Percentiles rank a stretch among this genome's conserved stretches.
Conservation (phyloP, 2,113 vertebrate species). For the Urocolius indicus region DNA sequence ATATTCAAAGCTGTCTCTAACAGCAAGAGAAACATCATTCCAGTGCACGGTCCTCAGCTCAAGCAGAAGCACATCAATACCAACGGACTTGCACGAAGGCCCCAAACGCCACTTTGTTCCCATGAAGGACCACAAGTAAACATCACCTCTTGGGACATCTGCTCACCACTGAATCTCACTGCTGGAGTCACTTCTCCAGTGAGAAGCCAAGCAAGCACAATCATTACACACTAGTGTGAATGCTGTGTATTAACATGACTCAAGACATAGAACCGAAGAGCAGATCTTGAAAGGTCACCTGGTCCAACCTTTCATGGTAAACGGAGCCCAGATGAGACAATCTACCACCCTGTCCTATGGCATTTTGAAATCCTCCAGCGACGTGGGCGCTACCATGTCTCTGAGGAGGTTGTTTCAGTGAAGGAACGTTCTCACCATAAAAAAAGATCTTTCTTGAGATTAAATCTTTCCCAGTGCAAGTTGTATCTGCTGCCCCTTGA, state of each 20-base stretch:
- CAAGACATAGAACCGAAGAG: accelerated
- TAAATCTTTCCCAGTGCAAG: neutral
- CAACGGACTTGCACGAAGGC: neutral
- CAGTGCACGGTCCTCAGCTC: neutral
- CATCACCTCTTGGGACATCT: neutral
- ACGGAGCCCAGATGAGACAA: neutral
- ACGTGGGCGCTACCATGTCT: neutral
- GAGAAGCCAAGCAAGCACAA: neutral
- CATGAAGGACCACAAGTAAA: neutral
- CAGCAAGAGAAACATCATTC: neutral
- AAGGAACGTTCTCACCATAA: neutral
- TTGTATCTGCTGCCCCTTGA: neutral
- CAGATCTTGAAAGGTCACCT: neutral
- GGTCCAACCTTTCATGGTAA: neutral
- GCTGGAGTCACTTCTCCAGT: accelerated
- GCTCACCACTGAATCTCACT: accelerated
- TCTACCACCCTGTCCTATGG: neutral
- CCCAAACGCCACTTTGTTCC: accelerated
- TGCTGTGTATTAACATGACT: accelerated
- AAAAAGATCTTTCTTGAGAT: neutral
- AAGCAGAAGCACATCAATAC: neutral
- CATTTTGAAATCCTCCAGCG: neutral
- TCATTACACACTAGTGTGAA: accelerated
- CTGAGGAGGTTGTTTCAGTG: neutral
- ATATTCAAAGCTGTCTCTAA: neutral